Evolutionary conservation across 2,113 vertebrate species (phyloP).

Genomic region (Pyrgilauda ruficollis): DNA sequence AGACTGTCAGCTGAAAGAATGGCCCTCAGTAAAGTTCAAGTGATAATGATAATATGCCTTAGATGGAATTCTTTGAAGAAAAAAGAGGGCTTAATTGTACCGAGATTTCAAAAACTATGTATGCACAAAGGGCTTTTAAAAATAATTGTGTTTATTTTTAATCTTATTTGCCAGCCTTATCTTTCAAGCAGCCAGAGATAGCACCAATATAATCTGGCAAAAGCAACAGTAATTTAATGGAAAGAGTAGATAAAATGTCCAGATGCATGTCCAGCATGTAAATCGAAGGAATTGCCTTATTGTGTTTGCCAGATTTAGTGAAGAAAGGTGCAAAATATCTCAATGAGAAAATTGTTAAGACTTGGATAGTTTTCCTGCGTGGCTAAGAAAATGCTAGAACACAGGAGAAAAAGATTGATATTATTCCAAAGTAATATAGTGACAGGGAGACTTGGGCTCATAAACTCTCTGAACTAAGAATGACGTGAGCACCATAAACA

Average conservation of each 20-base stretch:
- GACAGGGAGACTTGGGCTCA: conserved; percentile 2
- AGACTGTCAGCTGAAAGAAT: neutral
- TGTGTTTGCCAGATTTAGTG: conserved; percentile 16
- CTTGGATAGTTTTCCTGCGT: neutral
- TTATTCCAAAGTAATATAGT: conserved; percentile 31
- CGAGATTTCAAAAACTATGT: conserved; percentile 3
- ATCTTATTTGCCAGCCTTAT: conserved; percentile 51
- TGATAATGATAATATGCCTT: neutral
- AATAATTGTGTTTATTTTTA: conserved; percentile 67
- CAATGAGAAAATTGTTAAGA: conserved; percentile 25
- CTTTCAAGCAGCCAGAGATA: conserved; percentile 56
- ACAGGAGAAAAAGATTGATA: neutral
- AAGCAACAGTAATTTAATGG: conserved; percentile 54
- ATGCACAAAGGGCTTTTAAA: conserved; percentile 48
- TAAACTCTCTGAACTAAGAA: conserved; percentile 45
- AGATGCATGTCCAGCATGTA: conserved; percentile 53
- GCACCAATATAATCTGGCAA: conserved; percentile 58
- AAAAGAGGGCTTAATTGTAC: neutral
- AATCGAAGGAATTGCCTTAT: conserved; percentile 38
- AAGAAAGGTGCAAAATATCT: conserved; percentile 26
- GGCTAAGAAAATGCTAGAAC: conserved; percentile 13
- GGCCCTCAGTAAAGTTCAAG: neutral
- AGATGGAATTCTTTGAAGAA: neutral
- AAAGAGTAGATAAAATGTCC: conserved; percentile 56
- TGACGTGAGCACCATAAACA: conserved; percentile 54